Evolutionary conservation across 2,888 invertebrate genomes (phyloP), one percentile per base, ranked within the genome.

Genomic region (Pseudococcus jackbeardsleyi): DNA sequence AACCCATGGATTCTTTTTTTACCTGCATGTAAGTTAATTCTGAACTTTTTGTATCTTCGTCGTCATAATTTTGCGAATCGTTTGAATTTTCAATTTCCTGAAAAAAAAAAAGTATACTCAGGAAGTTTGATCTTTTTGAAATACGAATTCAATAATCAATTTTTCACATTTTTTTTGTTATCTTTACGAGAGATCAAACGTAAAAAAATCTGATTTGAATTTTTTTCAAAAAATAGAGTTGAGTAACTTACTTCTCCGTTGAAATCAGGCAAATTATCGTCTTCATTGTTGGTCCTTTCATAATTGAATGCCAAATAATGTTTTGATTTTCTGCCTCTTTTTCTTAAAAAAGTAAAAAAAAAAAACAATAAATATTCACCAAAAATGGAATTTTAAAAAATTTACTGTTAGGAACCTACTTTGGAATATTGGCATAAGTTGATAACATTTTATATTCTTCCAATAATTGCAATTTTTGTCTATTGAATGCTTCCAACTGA

Each of bases 231-330:
- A 39, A 77, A 17, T 15, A 17, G 7, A 22, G 15, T 17, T 15
- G 22, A 15, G 59, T 12, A 72, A 91, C 95, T 95, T 68, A 95
- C 94, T 91, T 95, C 95, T 91, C 96, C 95, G 91, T 95, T 95
- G 0, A 96, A 96, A 91, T 95, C 95, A 90, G 95, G 93, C 48
- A 96, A 96, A 91, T 96, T 96, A 0, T 94, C 94, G 90, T 95
- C 95, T 89, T 95, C 95, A 79, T 94, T 93, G 91, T 94, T 94
- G 1, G 93, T 92, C 79, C 91, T 84, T 6, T 88, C 88, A 72
- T 22, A 82, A 59, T 72, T 72, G 15, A 48, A 84, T 19, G 12
- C 22, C 9, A 46, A 48, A 15, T 19, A 48, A 19, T 46, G 46
- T 48, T 84, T 84, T 12, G 46, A 84, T 84, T 84, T 46, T 48